Conservation (phyloP, 2,113 vertebrate genomes). For the Podocnemis expansa region DNA sequence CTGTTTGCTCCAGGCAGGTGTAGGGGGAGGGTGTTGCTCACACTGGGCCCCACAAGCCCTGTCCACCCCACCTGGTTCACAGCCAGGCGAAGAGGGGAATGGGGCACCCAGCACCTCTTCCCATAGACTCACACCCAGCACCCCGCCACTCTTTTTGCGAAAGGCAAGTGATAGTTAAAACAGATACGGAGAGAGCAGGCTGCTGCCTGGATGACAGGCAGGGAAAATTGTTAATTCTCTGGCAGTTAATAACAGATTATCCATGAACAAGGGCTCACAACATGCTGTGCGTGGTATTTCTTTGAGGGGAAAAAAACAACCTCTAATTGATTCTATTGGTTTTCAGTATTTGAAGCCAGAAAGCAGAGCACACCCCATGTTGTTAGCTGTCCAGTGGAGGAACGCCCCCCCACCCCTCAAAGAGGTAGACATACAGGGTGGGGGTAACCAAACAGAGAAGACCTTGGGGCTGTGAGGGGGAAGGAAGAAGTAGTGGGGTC, state of each 20-base stretch:
- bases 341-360: background rate
- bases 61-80: background rate
- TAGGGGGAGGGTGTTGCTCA: background rate
- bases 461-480: background rate
- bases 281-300: background rate
- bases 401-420: background rate
- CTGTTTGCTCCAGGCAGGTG: background rate
- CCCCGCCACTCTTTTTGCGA: background rate
- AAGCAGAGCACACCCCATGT: background rate
- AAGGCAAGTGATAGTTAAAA: background rate
- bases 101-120: background rate
- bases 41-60: background rate
- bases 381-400: background rate
- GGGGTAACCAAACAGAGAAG: background rate
- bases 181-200: background rate
- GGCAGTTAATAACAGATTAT: background rate
- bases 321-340: background rate
- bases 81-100: background rate
- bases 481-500: background rate
- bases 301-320: background rate
- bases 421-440: background rate
- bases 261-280: background rate
- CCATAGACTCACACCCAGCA: background rate
- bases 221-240: background rate
- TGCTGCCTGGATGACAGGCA: background rate